Conservation (phyloP, 2,888 invertebrate species). For the Nomada ruficornis region DNA sequence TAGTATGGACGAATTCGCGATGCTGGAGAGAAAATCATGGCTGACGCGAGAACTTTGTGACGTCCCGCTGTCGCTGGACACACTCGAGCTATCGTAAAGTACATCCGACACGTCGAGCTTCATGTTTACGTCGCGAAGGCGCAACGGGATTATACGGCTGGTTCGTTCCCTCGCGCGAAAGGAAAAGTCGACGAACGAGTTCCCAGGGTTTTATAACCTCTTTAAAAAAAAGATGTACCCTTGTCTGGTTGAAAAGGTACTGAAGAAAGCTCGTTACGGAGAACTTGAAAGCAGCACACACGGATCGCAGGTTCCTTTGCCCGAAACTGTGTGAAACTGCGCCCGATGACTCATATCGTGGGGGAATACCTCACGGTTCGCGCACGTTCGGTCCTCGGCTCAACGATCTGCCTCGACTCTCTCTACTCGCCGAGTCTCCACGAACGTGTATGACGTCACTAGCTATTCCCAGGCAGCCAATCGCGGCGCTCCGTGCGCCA, state of each 20-base stretch:
- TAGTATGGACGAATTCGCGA: slow-evolving; percentile 75
- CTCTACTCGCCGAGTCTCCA: slow-evolving; percentile 53
- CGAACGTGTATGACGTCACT: slow-evolving; percentile 71
- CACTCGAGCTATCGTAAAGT: slow-evolving; percentile 87
- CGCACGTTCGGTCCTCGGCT: slow-evolving; percentile 65
- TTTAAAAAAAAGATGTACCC: neutral
- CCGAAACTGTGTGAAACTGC: slow-evolving; percentile 79
- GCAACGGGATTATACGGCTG: slow-evolving; percentile 6
- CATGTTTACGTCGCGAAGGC: slow-evolving; percentile 81
- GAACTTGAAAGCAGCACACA: slow-evolving; percentile 58
- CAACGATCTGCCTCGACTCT: slow-evolving; percentile 55
- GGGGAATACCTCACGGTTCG: slow-evolving; percentile 81
- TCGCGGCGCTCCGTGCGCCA: slow-evolving; percentile 33
- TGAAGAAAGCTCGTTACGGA: slow-evolving; percentile 36
- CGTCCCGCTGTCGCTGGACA: slow-evolving; percentile 87
- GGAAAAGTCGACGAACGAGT: slow-evolving; percentile 16
- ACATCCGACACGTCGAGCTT: slow-evolving; percentile 87
- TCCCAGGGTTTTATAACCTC: slow-evolving; percentile 53
- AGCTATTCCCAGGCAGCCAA: slow-evolving; percentile 69
- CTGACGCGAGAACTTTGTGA: slow-evolving; percentile 86
- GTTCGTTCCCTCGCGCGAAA: slow-evolving; percentile 31
- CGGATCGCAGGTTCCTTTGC: slow-evolving; percentile 67
- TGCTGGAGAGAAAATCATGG: slow-evolving; percentile 83
- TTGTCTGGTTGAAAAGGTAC: neutral
- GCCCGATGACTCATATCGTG: slow-evolving; percentile 82